Evolutionary conservation across 1,140 invertebrate genomes (phyloP).

Genomic region (Sogatella furcifera): DNA sequence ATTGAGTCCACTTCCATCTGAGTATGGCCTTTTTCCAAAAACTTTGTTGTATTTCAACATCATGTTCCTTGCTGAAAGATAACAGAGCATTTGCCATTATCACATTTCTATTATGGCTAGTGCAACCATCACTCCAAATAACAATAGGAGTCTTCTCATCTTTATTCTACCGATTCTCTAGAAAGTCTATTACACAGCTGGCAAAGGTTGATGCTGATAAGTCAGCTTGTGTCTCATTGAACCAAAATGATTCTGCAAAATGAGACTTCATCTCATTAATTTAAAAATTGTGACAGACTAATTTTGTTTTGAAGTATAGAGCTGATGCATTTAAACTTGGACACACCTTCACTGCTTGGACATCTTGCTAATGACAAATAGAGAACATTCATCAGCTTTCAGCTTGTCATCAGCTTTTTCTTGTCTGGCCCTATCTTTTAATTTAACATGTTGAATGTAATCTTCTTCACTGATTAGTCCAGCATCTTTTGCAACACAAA

Average conservation of each 20-base stretch:
- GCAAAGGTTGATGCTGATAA: slow-evolving; percentile 32
- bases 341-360: too few relatives aligned
- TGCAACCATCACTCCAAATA: slow-evolving; percentile 25
- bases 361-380: too few relatives aligned
- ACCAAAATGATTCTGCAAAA: slow-evolving; percentile 31
- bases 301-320: slow-evolving; percentile 29
- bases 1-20: slow-evolving; percentile 34
- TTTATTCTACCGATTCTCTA: slow-evolving; percentile 15
- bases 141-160: neutral
- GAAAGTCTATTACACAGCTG: slow-evolving; percentile 28
- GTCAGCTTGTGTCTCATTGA: slow-evolving; percentile 32
- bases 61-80: slow-evolving; percentile 20
- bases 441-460: too few relatives aligned
- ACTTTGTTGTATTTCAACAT: slow-evolving; percentile 33
- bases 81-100: slow-evolving; percentile 27
- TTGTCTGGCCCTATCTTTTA: too few relatives aligned
- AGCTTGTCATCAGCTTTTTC: too few relatives aligned
- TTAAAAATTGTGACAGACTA: slow-evolving; percentile 34
- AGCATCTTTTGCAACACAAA: too few relatives aligned
- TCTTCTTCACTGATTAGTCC: too few relatives aligned
- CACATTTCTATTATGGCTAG: slow-evolving; percentile 29
- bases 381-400: too few relatives aligned
- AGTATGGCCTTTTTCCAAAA: slow-evolving; percentile 32
- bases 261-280: slow-evolving; percentile 32
- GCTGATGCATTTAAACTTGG: too few relatives aligned